These are phyloP conservation scores for Orussus abietinus DNA, from an alignment of 1,140 invertebrate genomes.

Conservation along the genomic window DNA sequence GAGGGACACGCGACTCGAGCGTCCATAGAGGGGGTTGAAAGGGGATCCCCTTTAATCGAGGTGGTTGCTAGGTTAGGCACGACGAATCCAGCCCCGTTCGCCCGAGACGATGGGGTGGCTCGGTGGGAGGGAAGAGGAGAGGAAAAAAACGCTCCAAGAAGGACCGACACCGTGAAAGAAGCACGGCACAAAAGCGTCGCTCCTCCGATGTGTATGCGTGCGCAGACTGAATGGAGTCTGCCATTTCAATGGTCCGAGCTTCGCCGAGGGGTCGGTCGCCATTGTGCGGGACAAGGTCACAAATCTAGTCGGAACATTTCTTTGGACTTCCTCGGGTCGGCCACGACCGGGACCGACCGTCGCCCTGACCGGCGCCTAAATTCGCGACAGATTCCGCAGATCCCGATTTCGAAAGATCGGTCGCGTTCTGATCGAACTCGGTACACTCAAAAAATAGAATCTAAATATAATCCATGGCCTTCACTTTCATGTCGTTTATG, in stretches of 20 bases:
- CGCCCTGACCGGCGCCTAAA: too few relatives aligned
- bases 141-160: constrained; percentile 22
- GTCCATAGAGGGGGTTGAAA: too few relatives aligned
- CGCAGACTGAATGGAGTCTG: constrained; percentile 42
- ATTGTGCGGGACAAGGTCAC: constrained; percentile 51
- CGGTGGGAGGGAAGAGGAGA: constrained; percentile 9
- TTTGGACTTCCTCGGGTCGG: constrained; percentile 25
- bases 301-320: constrained; percentile 45
- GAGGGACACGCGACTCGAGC: too few relatives aligned
- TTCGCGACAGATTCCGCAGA: too few relatives aligned
- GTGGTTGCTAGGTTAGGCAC: too few relatives aligned
- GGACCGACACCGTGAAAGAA: constrained; percentile 8
- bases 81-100: constrained; percentile 7
- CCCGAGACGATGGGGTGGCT: constrained; percentile 4
- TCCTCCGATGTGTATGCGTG: constrained; percentile 29
- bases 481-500: too few relatives aligned
- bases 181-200: constrained; percentile 39
- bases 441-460: too few relatives aligned
- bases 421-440: too few relatives aligned
- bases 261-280: constrained; percentile 37
- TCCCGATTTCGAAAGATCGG: too few relatives aligned
- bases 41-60: too few relatives aligned
- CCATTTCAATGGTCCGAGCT: constrained; percentile 39
- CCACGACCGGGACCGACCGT: too few relatives aligned
- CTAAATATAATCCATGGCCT: too few relatives aligned